Evolutionary conservation across 2,888 invertebrate genomes (phyloP).

Genomic region (Cylloceria caligata): DNA sequence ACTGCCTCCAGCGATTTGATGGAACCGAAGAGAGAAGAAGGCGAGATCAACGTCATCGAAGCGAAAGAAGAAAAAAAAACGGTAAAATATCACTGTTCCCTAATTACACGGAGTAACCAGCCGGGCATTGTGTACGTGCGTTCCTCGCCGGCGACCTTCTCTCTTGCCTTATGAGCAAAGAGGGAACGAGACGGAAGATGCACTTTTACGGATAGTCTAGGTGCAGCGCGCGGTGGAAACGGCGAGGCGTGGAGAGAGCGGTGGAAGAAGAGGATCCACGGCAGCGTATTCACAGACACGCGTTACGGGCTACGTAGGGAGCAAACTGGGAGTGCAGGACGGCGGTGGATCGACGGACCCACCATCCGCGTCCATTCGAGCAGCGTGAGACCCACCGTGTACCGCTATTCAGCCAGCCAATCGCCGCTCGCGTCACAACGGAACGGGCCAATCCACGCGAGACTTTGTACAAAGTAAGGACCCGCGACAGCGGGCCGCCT

Average conservation of each 20-base stretch:
- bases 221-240: constrained; percentile 45
- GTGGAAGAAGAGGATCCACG: constrained; percentile 60
- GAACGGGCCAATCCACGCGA: constrained; percentile 76
- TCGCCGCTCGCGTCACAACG: constrained; percentile 71
- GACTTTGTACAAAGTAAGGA: constrained; percentile 72
- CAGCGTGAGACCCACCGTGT: constrained; percentile 39
- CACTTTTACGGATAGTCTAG: constrained; percentile 62
- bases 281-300: constrained; percentile 17
- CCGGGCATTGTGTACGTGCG: constrained; percentile 62
- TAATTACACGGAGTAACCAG: constrained; percentile 79
- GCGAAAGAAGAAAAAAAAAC: constrained; percentile 65
- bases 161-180: constrained; percentile 21
- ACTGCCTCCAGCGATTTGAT: background rate
- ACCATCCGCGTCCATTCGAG: constrained; percentile 41
- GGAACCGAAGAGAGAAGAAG: background rate
- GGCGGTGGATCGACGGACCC: constrained; percentile 52
- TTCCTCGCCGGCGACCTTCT: constrained; percentile 46
- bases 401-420: constrained; percentile 74
- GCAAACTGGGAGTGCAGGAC: constrained; percentile 44
- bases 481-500: constrained; percentile 75
- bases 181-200: constrained; percentile 54
- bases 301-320: constrained; percentile 21
- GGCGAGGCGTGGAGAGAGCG: constrained; percentile 51
- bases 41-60: constrained; percentile 21
- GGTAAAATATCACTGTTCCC: constrained; percentile 82